Conservation (phyloP, 2,797 vertebrate species). For the Poeciliopsis infans region DNA sequence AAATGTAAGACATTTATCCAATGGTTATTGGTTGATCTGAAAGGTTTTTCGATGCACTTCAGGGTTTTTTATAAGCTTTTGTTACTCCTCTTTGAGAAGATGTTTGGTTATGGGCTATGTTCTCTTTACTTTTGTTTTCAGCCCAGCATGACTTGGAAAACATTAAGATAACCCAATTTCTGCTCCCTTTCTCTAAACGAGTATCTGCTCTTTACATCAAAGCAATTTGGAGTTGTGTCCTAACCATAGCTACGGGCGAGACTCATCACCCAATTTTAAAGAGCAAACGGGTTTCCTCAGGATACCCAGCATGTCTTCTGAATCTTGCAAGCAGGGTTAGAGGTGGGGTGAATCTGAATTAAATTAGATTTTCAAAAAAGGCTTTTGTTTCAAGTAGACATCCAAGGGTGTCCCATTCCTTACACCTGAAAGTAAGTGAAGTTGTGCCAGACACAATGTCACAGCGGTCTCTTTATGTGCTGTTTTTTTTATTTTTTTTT, state of each 20-base stretch:
- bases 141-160: background rate
- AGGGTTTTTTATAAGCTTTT: background rate
- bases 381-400: background rate
- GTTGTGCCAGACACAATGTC: background rate
- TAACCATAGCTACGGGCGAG: background rate
- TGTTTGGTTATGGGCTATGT: conserved; percentile 7
- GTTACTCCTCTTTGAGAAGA: background rate
- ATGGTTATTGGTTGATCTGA: background rate
- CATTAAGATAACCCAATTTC: background rate
- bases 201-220: background rate
- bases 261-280: background rate
- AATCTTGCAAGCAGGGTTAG: background rate
- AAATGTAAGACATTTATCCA: background rate
- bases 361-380: background rate
- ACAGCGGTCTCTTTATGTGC: background rate
- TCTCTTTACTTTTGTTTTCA: conserved; percentile 2
- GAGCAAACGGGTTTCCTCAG: background rate
- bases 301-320: background rate
- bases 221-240: conserved; percentile 1
- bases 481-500: background rate
- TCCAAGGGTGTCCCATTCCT: background rate
- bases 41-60: background rate
- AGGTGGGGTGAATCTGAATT: background rate
- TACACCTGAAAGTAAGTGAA: background rate
- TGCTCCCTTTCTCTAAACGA: background rate